phyloP scores from a whole-genome alignment of 2,113 vertebrate species.

The Oostethus manadensis region DNA sequence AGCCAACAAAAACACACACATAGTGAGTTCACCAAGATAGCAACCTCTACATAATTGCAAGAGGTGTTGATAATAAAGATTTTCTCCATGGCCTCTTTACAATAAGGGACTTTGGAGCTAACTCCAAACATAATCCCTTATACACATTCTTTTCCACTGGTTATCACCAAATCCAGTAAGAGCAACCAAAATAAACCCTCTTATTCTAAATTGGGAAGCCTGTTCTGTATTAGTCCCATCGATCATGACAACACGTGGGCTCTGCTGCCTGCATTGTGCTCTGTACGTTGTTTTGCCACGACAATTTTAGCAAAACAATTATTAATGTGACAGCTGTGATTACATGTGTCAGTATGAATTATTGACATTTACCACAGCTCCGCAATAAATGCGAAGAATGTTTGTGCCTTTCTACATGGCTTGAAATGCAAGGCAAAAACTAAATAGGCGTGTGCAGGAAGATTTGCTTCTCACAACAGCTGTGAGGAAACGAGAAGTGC shows the following conservation, averaged over 20 bases:
- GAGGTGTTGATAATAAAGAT: conserved; percentile 76
- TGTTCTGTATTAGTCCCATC: not conserved
- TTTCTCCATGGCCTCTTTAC: conserved; percentile 63
- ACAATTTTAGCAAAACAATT: conserved; percentile 52
- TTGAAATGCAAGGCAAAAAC: conserved; percentile 20
- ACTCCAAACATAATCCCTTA: conserved; percentile 26
- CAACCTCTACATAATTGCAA: conserved; percentile 72
- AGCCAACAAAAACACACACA: conserved; percentile 9
- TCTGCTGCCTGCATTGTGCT: conserved; percentile 12
- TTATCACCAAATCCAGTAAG: conserved; percentile 18
- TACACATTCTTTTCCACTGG: conserved; percentile 28
- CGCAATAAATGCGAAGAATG: conserved; percentile 61
- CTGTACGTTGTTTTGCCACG: conserved; percentile 27
- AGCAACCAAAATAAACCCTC: conserved; percentile 14
- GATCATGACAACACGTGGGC: conserved; percentile 5
- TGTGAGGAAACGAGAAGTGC: conserved; percentile 5
- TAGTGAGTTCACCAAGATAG: conserved; percentile 61
- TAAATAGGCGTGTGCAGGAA: conserved; percentile 11
- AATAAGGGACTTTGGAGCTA: no score
- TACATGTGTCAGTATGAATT: conserved; percentile 65
- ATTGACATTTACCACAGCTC: conserved; percentile 54
- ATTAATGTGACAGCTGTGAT: conserved; percentile 60
- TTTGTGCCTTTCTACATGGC: conserved; percentile 38
- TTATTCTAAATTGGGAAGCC: not conserved
- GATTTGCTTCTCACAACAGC: conserved; percentile 18